Evolutionary conservation across 2,113 vertebrate species (phyloP).

Genomic region (Centropristis striata): DNA sequence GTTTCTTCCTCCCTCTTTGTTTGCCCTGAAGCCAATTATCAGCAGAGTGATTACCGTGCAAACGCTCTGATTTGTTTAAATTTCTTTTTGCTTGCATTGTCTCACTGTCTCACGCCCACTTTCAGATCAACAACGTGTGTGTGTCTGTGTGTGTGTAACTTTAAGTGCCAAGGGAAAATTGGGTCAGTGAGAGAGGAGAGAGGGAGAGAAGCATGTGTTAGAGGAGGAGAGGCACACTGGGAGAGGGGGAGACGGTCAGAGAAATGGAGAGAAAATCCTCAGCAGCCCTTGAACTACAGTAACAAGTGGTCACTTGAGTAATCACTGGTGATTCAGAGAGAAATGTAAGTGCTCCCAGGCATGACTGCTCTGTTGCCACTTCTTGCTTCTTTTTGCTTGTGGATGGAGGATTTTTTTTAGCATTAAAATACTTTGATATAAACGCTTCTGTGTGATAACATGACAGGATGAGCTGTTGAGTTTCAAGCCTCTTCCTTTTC

Average conservation of each 20-base stretch:
- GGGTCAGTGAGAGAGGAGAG: constrained; percentile 70
- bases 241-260: constrained; percentile 65
- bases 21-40: constrained; percentile 56
- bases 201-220: constrained; percentile 60
- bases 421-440: constrained; percentile 30
- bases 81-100: constrained; percentile 21
- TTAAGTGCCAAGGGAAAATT: constrained; percentile 73
- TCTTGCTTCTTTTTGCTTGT: constrained; percentile 38
- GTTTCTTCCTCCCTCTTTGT: constrained; percentile 51
- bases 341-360: constrained; percentile 80
- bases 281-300: constrained; percentile 68
- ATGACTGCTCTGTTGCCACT: constrained; percentile 62
- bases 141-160: constrained; percentile 78
- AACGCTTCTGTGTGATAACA: constrained; percentile 14
- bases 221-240: constrained; percentile 55
- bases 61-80: constrained; percentile 41
- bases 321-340: constrained; percentile 78
- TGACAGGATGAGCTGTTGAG: not conserved
- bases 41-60: constrained; percentile 33
- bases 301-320: constrained; percentile 81
- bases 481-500: constrained; percentile 4
- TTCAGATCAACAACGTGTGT: constrained; percentile 59
- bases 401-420: constrained; percentile 23
- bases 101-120: constrained; percentile 59
- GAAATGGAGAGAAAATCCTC: constrained; percentile 70